Base-by-base conservation (phyloP, 2,113 vertebrate species). In the Oenanthe oenanthe region DNA sequence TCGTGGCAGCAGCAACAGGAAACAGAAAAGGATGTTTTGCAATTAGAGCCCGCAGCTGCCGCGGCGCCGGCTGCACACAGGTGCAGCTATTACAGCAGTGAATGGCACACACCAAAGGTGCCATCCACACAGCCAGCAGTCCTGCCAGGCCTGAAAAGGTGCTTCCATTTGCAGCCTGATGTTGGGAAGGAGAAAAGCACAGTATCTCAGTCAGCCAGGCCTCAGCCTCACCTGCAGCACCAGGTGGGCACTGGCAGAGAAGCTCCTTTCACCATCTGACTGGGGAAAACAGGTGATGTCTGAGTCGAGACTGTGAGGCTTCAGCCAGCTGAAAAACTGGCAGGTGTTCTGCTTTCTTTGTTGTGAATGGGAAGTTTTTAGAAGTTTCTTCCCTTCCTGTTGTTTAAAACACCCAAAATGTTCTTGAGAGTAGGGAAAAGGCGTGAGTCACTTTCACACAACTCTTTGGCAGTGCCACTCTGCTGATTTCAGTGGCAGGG, bases 61-160 rank as follows among this genome's bases (percentile, higher is more conserved):
- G 60, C 95, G 71, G 97, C 77, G 40, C 51, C 21, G 94, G 95
- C 96, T 88, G 89, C 95, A 97, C 98, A 97, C 97, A 98, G 99
- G 99, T 99, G 98, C 98, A 93, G 98, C 98, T 98, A 98, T 98
- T 98, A 98, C 93, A 96, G 98, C 98, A 97, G 97, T 97, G 98
- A 98, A 98, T 97, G 98, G 98, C 92, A 17, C 50, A 32, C 97
- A 97, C 98, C 98, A 97, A 98, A 98, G 98, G 98, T 97, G 97
- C 95, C 97, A 97, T 98, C 97, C 98, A 93, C 97, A 97, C 63
- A 97, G 89, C 85, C 96, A 97, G 88, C 95, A 94, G 96, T 65
- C 92, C 96, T 67, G 92, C 36, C 1, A 84, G 89, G 95, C 78
- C 87, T 96, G 96, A 92, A 97, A 97, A 98, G 97, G 97, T 97